Base-by-base conservation (phyloP, 1,140 invertebrate genomes). In the Nylanderia fulva region DNA sequence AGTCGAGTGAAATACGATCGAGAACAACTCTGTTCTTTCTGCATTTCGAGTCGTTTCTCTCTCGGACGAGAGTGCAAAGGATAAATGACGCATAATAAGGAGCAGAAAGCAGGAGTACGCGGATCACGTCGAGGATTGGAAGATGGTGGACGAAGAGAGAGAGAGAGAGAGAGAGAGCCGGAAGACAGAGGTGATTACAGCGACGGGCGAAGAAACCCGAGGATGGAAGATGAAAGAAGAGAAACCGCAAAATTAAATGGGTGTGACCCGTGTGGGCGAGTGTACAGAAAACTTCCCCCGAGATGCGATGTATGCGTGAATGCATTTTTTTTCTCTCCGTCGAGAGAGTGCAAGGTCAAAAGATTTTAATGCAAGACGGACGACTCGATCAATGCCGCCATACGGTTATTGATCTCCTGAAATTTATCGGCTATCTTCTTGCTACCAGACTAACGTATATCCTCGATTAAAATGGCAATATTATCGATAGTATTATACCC, bases 251-350 rank as follows among this genome's bases (percentile, higher is more conserved):
- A 90, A 90, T 87, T 69, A 88, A 90, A 88, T 90, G 90, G 91
- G 91, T 91, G 91, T 91, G 91, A 92, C 91, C 80, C 84, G 89
- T 76, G 91, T 92, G 90, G 91, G 90, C 90, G 90, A 91, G 54
- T n/a, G 76, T 48, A 74, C 82, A 87, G 56, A 74, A 72, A 84
- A 87, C 24, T 85, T 85, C 45, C 15, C 29, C 29, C 29, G 36
- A 13, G 48, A 36, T 45, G 36, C 18, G 48, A 36, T 45, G 64
- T 48, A 29, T 58, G 75, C 21, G 74, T 54, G 45, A 48, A 71
- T 82, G 68, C 39, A 79, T 85, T 77, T 85, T 33, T 63, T 84
- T 69, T 84, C 36, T 77, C 74, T 58, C 29, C 33, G 27, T 52
- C 58, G 45, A 29, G n/a, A n/a, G n/a, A n/a, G 36, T 24, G 48